Base-by-base conservation (phyloP, 2,888 invertebrate species). In the Opisthograptis luteolata region DNA sequence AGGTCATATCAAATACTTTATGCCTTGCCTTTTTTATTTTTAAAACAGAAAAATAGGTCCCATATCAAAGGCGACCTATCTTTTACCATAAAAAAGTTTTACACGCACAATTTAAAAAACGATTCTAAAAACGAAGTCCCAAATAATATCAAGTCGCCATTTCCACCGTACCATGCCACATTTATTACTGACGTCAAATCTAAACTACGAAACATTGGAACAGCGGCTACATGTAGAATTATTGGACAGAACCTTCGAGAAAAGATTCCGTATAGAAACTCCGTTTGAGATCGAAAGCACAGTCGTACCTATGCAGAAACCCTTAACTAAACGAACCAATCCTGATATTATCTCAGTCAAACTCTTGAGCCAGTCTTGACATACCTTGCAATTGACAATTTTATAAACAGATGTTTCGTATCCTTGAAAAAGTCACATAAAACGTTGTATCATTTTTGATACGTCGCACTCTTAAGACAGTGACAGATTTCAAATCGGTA, bases 301-400 rank as follows among this genome's bases (percentile, higher is more conserved):
- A 45, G 55, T 52, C 35, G 52, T 55, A 58, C 55, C 52, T 58
- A 52, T 55, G 49, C 37, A 51, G 39, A 64, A 57, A 61, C 24
- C 10, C 54, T 27, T 49, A 58, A 58, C 55, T 54, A 53, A 49
- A 61, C 58, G 65, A 60, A 55, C 54, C 58, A 62, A 59, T 51
- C 59, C 61, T 22, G 43, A 20, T 32, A 20, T 30, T 39, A 32
- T 9, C 7, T 34, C 14, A 24, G 35, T 43, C 36, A 20, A 17
- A n/a, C 24, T 19, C 13, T 13, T 27, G 24, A 22, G 30, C 34
- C 50, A 40, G 44, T 45, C 44, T 42, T 42, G 12, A 32, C 30
- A 17, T 28, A 39, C 27, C 27, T 40, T 34, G 27, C 13, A 48
- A 54, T 28, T 42, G 39, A 55, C 44, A 45, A 32, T 31, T n/a